phyloP scores from a whole-genome alignment of 2,888 invertebrate species.

The Lymantria monacha region DNA sequence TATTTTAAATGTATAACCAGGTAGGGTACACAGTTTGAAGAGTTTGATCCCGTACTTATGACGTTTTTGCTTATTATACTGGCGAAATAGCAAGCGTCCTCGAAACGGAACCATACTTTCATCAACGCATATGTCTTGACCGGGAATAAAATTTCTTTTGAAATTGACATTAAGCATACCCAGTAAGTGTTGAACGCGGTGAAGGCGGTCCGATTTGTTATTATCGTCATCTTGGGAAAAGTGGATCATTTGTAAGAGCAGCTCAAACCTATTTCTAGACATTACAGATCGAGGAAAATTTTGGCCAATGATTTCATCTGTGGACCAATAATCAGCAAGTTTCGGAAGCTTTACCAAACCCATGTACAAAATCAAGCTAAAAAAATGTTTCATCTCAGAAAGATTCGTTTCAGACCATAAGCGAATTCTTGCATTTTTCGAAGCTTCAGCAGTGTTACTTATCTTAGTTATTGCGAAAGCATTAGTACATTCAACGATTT shows the following conservation, averaged over 20 bases:
- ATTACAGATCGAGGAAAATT: slow-evolving; percentile 28
- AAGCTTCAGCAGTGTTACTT: background rate
- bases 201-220: slow-evolving; percentile 25
- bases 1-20: slow-evolving; percentile 17
- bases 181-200: slow-evolving; percentile 12
- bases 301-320: slow-evolving; percentile 23
- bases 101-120: slow-evolving; percentile 31
- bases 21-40: slow-evolving; percentile 14
- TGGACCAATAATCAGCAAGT: slow-evolving; percentile 39
- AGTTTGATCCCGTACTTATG: no score
- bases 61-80: no score
- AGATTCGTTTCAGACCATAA: slow-evolving; percentile 1
- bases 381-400: slow-evolving; percentile 26
- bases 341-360: slow-evolving; percentile 34
- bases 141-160: background rate
- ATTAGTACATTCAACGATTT: slow-evolving; percentile 7
- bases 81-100: slow-evolving; percentile 28
- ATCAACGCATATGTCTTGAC: slow-evolving; percentile 30
- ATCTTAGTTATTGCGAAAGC: slow-evolving; percentile 5
- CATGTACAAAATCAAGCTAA: slow-evolving; percentile 38
- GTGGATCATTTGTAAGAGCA: slow-evolving; percentile 37
- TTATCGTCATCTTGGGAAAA: slow-evolving; percentile 38
- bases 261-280: slow-evolving; percentile 36
- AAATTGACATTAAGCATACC: slow-evolving; percentile 31
- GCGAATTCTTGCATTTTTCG: background rate